These are phyloP conservation scores for Neopipo cinnamomea DNA, from an alignment of 2,113 vertebrate genomes.

Conservation along the genomic window DNA sequence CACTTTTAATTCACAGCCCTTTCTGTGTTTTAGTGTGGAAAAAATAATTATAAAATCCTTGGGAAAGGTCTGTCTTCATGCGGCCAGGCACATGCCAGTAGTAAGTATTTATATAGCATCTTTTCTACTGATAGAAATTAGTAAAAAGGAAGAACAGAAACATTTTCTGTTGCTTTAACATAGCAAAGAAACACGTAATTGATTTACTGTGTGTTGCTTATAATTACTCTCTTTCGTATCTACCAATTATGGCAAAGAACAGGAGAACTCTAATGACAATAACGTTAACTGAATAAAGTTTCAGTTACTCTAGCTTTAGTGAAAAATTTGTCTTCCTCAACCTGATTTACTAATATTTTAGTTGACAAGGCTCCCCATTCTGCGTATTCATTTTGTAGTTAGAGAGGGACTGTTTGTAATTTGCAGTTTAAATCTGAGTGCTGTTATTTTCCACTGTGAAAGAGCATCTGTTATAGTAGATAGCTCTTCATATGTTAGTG, in stretches of 20 bases:
- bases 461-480: conserved; percentile 60
- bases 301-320: conserved; percentile 47
- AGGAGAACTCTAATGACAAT: conserved; percentile 6
- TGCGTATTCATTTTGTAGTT: conserved; percentile 63
- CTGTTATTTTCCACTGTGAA: conserved; percentile 66
- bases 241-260: conserved; percentile 49
- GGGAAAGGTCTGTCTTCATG: conserved; percentile 8
- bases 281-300: conserved; percentile 53
- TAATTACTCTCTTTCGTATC: conserved; percentile 32
- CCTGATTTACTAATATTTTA: conserved; percentile 63
- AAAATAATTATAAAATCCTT: conserved; percentile 52
- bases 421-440: conserved; percentile 60
- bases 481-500: conserved; percentile 1
- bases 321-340: conserved; percentile 67
- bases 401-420: conserved; percentile 69
- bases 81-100: not conserved
- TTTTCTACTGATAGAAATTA: not conserved
- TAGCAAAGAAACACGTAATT: not conserved
- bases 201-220: not conserved
- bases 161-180: not conserved
- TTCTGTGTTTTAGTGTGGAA: conserved; percentile 51
- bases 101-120: not conserved
- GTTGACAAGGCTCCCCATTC: conserved; percentile 65
- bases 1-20: conserved; percentile 31
- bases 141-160: not conserved